phyloP scores from a whole-genome alignment of 2,888 invertebrate genomes.

The Papilio demoleus region DNA sequence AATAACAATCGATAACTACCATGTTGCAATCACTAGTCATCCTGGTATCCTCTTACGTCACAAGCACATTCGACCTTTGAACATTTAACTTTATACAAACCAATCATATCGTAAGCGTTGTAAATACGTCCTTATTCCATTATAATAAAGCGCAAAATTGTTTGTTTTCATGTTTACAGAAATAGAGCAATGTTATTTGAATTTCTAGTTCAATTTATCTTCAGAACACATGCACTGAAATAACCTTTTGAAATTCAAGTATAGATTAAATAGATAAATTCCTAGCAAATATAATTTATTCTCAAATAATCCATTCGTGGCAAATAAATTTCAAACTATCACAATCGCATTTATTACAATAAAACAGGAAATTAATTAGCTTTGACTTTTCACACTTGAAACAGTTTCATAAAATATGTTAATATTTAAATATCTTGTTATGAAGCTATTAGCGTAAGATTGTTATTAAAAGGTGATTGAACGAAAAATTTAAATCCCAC shows the following conservation, averaged over 20 bases:
- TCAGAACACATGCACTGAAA: constrained; percentile 23
- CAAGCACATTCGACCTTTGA: constrained; percentile 54
- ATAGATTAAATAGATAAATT: background rate
- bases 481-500: background rate
- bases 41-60: constrained; percentile 55
- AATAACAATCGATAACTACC: constrained; percentile 41
- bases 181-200: constrained; percentile 32
- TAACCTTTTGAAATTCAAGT: constrained; percentile 1
- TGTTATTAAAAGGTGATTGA: background rate
- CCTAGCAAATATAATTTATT: background rate
- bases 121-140: constrained; percentile 40
- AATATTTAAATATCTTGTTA: background rate
- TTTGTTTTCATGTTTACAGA: background rate
- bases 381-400: no score
- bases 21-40: constrained; percentile 47
- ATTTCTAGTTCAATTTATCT: constrained; percentile 23
- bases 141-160: constrained; percentile 11
- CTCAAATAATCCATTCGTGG: no score
- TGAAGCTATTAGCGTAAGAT: background rate
- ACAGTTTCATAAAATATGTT: background rate
- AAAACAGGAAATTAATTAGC: no score
- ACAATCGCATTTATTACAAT: no score
- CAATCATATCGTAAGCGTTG: constrained; percentile 1
- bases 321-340: no score
- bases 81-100: constrained; percentile 46